Evolutionary conservation across 2,113 vertebrate species (phyloP), one percentile per base, ranked within the genome.

Genomic region (Myotis davidii): DNA sequence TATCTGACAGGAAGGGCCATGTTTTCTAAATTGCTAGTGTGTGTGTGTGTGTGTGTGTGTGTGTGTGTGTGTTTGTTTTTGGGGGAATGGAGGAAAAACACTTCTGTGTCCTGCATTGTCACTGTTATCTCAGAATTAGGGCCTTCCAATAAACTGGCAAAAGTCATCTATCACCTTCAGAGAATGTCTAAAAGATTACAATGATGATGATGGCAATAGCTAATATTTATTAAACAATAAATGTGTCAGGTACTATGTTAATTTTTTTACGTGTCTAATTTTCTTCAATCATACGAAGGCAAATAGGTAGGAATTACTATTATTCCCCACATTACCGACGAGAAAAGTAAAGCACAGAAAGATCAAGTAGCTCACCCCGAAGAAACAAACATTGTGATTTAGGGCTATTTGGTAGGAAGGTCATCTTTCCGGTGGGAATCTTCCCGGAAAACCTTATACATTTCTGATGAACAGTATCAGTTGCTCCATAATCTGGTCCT

Each of bases 341-440:
- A 92, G 85, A 85, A 94, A 70, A 92, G 39, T 21, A 73, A 93
- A 70, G 52, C 25, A 21, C 27, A 52, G 23, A 61, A 91, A 88
- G 21, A n/a, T 73, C 29, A 64, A 32, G 61, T 8, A 78, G 72
- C 16, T 54, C 79, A 34, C 34, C 11, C 27, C 42, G 72, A 89
- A 90, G 27, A 95, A 70, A 88, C 27, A 56, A 91, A 93, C 50
- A 65, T 18, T 25, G 20, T 2, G 48, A 89, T 82, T 94, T 45
- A 54, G 29, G 42, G 64, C 21, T 65, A 23, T 61, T 76, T 50
- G 65, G 76, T 52, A 81, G 34, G 54, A 92, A 82, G 56, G 25
- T 27, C 25, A 52, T 59, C 13, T 82, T 65, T 84, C 69, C 18
- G 32, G 20, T 34, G 48, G 29, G 21, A 45, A 12, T 52, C 65